A percentile compares a stretch with the other conserved stretches of the same genome.
These are phyloP conservation scores for Pseudochirops corinnae DNA, from an alignment of 2,797 vertebrate genomes.

Conservation along the genomic window DNA sequence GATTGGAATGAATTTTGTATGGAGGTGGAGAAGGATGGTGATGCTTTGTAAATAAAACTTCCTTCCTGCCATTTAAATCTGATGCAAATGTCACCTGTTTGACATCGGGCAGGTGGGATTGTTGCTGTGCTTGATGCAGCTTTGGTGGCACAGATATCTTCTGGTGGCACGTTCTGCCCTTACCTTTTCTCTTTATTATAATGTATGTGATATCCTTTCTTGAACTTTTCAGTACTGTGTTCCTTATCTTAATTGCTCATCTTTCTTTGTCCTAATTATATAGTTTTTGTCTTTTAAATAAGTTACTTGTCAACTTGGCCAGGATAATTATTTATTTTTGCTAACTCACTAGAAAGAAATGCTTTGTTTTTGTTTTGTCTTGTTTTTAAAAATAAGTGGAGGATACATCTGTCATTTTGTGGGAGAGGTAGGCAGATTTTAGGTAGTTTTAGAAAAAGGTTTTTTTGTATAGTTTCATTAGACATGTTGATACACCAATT, in stretches of 20 bases:
- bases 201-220: constrained; percentile 10
- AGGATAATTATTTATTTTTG: constrained; percentile 37
- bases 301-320: constrained; percentile 33
- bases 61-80: constrained; percentile 36
- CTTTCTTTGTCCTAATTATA: neutral
- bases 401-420: neutral
- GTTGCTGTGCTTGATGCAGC: neutral
- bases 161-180: constrained; percentile 2
- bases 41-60: constrained; percentile 20
- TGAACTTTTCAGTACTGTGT: constrained; percentile 46
- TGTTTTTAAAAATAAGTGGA: neutral
- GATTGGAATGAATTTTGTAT: neutral
- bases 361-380: neutral
- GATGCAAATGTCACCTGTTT: constrained; percentile 22
- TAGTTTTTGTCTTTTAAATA: neutral
- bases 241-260: neutral
- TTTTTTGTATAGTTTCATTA: neutral
- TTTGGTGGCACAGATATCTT: neutral
- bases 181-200: neutral
- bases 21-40: neutral
- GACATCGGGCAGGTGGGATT: constrained; percentile 12
- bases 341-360: constrained; percentile 4
- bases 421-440: neutral
- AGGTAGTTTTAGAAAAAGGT: neutral
- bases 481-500: neutral